Base-by-base conservation (phyloP, 2,888 invertebrate species). In the Ceratothoa steindachneri region DNA sequence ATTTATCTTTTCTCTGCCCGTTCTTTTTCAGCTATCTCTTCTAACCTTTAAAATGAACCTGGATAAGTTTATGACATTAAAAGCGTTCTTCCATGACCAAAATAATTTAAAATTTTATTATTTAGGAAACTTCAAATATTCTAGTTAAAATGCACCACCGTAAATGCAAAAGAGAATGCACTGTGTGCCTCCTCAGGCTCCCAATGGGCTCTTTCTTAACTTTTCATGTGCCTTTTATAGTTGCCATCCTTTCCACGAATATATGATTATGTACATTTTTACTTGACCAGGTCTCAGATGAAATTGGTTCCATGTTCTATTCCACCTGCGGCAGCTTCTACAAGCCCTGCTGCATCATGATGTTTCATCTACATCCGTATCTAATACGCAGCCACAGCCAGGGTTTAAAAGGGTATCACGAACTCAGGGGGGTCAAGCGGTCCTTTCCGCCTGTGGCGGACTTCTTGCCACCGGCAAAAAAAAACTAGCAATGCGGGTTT, bases 261-360 rank as follows among this genome's bases (percentile, higher is more conserved):
- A n/a, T 51, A 1, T 24, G 15, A 64, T 24, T 64, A 24, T 67
- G 12, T 2, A 27, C 67, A 19, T 27, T 15, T 60, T 30, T 30
- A n/a, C 29, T 82, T 83, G 88, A 89, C 69, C 90, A 95, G 94
- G 88, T 95, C 84, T 96, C 95, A 83, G 93, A 94, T 84, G 96
- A 97, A 87, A 90, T 96, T 83, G 97, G 97, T 80, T 98, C 99
- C 88, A 97, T 98, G 83, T 87, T 98, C 76, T 99, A 98, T 87
- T 98, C 97, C 24, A 95, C 97, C 24, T 89, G 97, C 83, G 98
- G 98, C 82, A 98, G 97, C 83, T 99, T 99, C 89, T 99, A 96
- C 89, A 95, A 98, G 85, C 98, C 99, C 79, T 95, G 96, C 83
- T 94, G 97, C 85, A 96, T 99, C 85, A 98, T 99, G 97, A 97